A percentile compares a stretch with the other conserved stretches of the same genome.
Evolutionary conservation across 1,140 invertebrate species (phyloP).

Genomic region (Drosophila albomicans): DNA sequence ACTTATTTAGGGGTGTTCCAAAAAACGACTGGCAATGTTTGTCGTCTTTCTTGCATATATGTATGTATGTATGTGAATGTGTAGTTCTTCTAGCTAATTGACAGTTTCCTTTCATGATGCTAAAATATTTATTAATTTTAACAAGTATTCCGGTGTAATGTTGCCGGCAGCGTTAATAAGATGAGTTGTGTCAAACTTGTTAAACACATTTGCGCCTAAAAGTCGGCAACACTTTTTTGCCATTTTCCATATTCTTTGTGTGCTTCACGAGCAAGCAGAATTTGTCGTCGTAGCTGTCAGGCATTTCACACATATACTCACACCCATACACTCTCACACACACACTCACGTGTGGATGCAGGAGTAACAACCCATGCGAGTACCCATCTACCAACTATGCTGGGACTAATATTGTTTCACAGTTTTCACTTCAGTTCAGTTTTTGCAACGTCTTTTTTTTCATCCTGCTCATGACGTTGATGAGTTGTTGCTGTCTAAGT

Average conservation of each 20-base stretch:
- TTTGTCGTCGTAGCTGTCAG: constrained; percentile 33
- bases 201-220: constrained; percentile 22
- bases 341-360: constrained; percentile 17
- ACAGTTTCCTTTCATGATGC: background rate
- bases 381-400: constrained; percentile 21
- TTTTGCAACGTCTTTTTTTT: constrained; percentile 36
- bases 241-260: constrained; percentile 17
- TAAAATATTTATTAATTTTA: constrained; percentile 11
- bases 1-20: constrained; percentile 18
- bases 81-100: constrained; percentile 5
- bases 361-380: constrained; percentile 57
- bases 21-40: constrained; percentile 8
- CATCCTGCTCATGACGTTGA: constrained; percentile 74
- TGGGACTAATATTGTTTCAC: constrained; percentile 76
- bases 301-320: constrained; percentile 22
- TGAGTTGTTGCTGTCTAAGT: constrained; percentile 83
- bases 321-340: constrained; percentile 10
- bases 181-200: constrained; percentile 6
- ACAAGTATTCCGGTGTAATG: constrained; percentile 1
- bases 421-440: constrained; percentile 63
- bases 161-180: constrained; percentile 9
- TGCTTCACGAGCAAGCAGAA: constrained; percentile 17
- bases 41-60: background rate
- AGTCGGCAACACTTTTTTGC: constrained; percentile 29
- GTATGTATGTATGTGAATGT: background rate